Evolutionary conservation across 1,140 invertebrate species (phyloP), one percentile per base, ranked within the genome.

Genomic region (Ceratosolen fusciceps): DNA sequence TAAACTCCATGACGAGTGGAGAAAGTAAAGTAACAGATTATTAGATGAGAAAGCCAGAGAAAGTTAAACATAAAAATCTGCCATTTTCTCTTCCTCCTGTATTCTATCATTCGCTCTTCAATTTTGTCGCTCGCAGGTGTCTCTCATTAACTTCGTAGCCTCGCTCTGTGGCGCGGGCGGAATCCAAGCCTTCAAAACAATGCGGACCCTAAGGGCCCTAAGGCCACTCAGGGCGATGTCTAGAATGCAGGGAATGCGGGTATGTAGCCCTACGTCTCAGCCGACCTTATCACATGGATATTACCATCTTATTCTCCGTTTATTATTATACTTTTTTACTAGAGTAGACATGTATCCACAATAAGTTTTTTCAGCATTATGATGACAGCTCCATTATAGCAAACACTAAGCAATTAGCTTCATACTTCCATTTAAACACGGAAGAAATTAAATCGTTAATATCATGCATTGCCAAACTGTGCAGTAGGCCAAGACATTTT

Each of bases 101-200:
- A 84, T 86, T 87, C 85, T 87, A 84, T 89, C 85, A 90, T 88
- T 86, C 86, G 87, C 85, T 91, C 83, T 90, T 87, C 73, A 75
- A 71, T 88, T 91, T 90, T 92, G 89, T 91, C 90, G 89, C 87
- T 91, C 90, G 87, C 94, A 97, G 96, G 96, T 98, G 90, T 98
- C 97, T 91, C 94, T 98, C 92, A 96, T 98, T 93, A 98, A 98
- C 94, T 97, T 98, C 93, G 94, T 97, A 92, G 97, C 97, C 90
- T 96, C 96, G 90, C 93, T 97, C 90, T 94, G 94, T 92, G 96
- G 96, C 90, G 96, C 95, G 90, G 96, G 96, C 90, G 96, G 96
- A 92, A 97, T 98, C 94, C 96, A 98, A 94, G 97, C 96, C 91
- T 98, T 98, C 95, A 98, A 98, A 96, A 98, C 97, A 90, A 98